Percentiles rank a stretch among this genome's conserved stretches.
Conservation (phyloP, 2,888 invertebrate genomes). For the Lasioglossum zephyrum region DNA sequence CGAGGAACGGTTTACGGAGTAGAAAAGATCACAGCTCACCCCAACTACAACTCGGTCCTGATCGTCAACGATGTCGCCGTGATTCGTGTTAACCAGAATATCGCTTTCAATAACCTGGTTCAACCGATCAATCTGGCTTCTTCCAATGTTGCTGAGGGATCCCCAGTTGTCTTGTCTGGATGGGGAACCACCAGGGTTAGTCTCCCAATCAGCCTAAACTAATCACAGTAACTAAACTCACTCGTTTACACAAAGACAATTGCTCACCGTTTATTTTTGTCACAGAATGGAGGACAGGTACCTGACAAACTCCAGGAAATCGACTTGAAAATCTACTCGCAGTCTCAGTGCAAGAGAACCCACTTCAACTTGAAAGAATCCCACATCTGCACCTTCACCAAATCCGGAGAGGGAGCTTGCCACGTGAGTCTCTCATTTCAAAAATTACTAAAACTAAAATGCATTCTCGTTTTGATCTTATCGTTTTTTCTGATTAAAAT, state of each 20-base stretch:
- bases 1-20: slow-evolving; percentile 37
- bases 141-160: slow-evolving; percentile 48
- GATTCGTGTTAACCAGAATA: slow-evolving; percentile 66
- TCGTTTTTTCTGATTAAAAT: no score
- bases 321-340: slow-evolving; percentile 57
- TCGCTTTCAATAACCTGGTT: slow-evolving; percentile 69
- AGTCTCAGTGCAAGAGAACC: slow-evolving; percentile 55
- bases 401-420: slow-evolving; percentile 79
- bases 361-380: slow-evolving; percentile 55
- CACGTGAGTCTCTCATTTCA: slow-evolving; percentile 71
- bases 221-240: background rate
- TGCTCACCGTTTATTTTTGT: background rate
- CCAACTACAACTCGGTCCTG: slow-evolving; percentile 23
- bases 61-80: slow-evolving; percentile 75
- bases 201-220: background rate
- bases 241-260: background rate
- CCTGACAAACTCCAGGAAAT: slow-evolving; percentile 73
- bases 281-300: slow-evolving; percentile 63
- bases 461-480: no score
- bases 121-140: slow-evolving; percentile 68
- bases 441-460: background rate
- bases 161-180: slow-evolving; percentile 70
- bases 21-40: slow-evolving; percentile 47
- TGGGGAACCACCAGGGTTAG: slow-evolving; percentile 75
- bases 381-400: slow-evolving; percentile 78